Base-by-base conservation (phyloP, 2,888 invertebrate genomes). In the Linnaemya vulpina region DNA sequence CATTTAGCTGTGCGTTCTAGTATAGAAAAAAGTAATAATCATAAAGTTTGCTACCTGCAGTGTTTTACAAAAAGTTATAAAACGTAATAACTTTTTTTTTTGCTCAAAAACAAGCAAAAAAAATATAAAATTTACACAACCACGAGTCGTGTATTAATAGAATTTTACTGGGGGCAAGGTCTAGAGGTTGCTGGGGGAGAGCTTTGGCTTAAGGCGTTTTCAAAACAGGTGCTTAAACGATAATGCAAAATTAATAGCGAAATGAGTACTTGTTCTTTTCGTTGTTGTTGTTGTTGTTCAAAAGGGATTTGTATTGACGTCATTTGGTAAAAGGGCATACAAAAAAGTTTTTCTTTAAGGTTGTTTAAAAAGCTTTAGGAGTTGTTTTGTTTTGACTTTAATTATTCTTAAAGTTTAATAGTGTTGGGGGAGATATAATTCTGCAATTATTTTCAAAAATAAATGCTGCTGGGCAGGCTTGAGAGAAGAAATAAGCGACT, bases 11-110 rank as follows among this genome's bases (percentile, higher is more conserved):
- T 35, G 8, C 4, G n/a, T 71, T 71, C 43, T 20, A n/a, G n/a
- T 35, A 40, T 17, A 65, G 43, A 55, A 74, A 65, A 55, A 76
- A 43, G 55, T 58, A 76, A 76, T 76, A 76, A 65, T 67, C 76
- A 20, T 75, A 65, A 75, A 76, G 35, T 76, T 76, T 46, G 35
- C 30, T 67, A 22, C 55, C 15, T 25, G 13, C 58, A 67, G 49
- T 38, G 49, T 15, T 49, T 22, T 20, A 38, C 55, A 62, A 17
- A 15, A 55, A 13, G 20, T 43, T 76, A 55, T 76, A 55, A 55
- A 76, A 55, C 55, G 53, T 65, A 53, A 55, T 65, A 55, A n/a
- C 53, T 76, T 46, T 58, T 15, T 9, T 65, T 75, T n/a, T 53
- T 43, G 43, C 35, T 51, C 17, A 49, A 74, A 62, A 53, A 40